Evolutionary conservation across 1,140 invertebrate species (phyloP), one percentile per base, ranked within the genome.

Genomic region (Drosophila auraria): DNA sequence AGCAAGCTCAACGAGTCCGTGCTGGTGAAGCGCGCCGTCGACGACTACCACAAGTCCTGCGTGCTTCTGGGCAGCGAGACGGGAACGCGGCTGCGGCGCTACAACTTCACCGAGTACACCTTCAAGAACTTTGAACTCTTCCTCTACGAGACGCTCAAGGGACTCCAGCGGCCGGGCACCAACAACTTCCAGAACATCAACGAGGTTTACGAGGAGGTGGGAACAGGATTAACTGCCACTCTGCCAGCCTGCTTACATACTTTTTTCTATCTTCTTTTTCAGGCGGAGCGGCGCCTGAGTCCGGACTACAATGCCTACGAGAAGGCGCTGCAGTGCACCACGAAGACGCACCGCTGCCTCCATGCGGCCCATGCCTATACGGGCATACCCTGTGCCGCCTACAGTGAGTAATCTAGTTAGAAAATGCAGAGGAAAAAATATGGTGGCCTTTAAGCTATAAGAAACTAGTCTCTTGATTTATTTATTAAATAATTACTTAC

Each of bases 71-170:
- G 96, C 15, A 94, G 96, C 27, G 95, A 93, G 78, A 93, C 92
- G 33, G 92, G 92, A 25, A 92, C 91, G 11, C 78, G 92, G 58
- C 66, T 93, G 36, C 45, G 95, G 15, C 95, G 95, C 38, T 97
- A 97, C 92, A 94, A 95, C 76, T 95, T 95, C 79, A 94, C 95
- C 54, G 95, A 96, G 62, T 97, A 94, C 83, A 96, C 96, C 1
- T 98, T 97, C 91, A 96, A 97, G 83, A 96, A 96, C 83, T 99
- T 98, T 87, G 98, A 99, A 94, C 95, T 96, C 81, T 99, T 98
- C 93, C 94, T 99, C 1, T 99, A 99, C 91, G 97, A 97, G 76
- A 97, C 97, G 84, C 93, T 98, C 8, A 95, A 97, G 81, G 95
- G 96, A 75, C 91, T 98, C 36, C 97, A 98, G 89, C 96, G 94